Conservation (phyloP, 1,140 invertebrate species). For the Sesamia nonagrioides region DNA sequence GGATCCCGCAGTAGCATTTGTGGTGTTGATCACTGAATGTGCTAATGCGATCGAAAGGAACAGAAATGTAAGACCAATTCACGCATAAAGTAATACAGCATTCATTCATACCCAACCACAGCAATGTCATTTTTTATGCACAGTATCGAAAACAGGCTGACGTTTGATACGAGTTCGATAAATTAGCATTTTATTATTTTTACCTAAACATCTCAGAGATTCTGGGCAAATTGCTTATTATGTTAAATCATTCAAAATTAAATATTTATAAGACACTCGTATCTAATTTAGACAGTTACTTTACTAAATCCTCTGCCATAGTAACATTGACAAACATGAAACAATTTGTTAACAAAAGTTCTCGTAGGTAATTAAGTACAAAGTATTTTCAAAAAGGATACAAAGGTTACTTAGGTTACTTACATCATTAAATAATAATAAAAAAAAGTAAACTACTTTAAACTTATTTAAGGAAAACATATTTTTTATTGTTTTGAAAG, state of each 20-base stretch:
- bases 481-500: neutral
- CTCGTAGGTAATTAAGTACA: neutral
- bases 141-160: constrained; percentile 22
- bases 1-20: neutral
- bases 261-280: constrained; percentile 31
- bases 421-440: neutral
- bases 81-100: constrained; percentile 41
- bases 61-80: constrained; percentile 27
- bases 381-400: neutral
- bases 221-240: constrained; percentile 22
- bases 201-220: constrained; percentile 1
- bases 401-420: neutral
- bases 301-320: constrained; percentile 13
- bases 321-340: constrained; percentile 3
- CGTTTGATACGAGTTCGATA: constrained; percentile 21
- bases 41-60: neutral
- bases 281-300: constrained; percentile 18
- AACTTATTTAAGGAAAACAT: neutral
- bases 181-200: constrained; percentile 43
- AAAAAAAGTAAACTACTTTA: neutral
- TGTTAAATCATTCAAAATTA: constrained; percentile 41
- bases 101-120: constrained; percentile 32
- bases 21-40: constrained; percentile 8
- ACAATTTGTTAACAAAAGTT: neutral
- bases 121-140: constrained; percentile 33